Base-by-base conservation (phyloP, 2,797 vertebrate genomes). In the Orientallactaga sibirica region DNA sequence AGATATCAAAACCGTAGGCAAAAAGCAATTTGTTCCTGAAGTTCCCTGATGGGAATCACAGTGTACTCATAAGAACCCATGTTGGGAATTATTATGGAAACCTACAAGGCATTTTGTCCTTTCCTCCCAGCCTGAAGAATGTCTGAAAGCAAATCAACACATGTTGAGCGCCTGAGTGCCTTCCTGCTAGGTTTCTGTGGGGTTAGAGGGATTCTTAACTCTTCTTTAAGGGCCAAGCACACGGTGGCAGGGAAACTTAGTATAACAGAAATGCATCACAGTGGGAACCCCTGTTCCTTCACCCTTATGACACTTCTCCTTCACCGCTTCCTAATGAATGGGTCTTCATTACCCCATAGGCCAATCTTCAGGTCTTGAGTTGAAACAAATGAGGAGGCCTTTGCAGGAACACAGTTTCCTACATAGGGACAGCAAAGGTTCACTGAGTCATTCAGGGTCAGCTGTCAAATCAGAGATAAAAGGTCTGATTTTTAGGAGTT, bases 381-480 rank as follows among this genome's bases (percentile, higher is more conserved):
- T 85, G 22, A 70, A 24, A 25, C 77, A 94, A 52, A 96, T 67
- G 58, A 92, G 73, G 95, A 94, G 75, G 67, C 22, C 41, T 87
- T 76, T 78, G 81, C 27, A 29, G 6, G 61, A 83, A 62, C 33
- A 78, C 8, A 64, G 52, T 52, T 92, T 43, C 33, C 67, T 80
- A 33, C 3, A 7, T n/a, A 29, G 68, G 80, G 24, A 85, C 24
- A 91, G 67, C 81, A 83, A 2, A 91, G 78, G 74, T 9, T 89
- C 88, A 86, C 77, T 29, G 27, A 58, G 66, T 92, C 88, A 82
- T 80, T 94, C 67, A 9, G 68, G 94, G 58, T 86, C 93, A 94
- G 75, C 94, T 94, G 86, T 97, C 96, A 95, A 95, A 93, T 81
- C 86, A 87, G 67, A 96, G 89, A 96, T 76, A 68, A 96, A 97